phyloP scores from a whole-genome alignment of 2,888 invertebrate genomes.

The Cremastinae sp. region DNA sequence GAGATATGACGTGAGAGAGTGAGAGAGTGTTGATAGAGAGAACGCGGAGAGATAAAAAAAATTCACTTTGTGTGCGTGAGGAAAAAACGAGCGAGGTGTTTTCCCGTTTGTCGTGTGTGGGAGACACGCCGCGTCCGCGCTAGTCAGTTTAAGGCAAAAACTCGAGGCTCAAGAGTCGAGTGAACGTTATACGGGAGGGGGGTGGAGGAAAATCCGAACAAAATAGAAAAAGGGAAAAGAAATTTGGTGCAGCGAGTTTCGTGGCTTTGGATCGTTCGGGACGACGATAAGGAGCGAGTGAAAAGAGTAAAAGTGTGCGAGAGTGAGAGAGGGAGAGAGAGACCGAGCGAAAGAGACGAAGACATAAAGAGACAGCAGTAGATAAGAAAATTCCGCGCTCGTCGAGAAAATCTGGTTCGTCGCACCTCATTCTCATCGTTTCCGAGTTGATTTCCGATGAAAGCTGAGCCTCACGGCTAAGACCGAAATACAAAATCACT shows the following conservation, averaged over 20 bases:
- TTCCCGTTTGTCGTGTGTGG: conserved; percentile 4
- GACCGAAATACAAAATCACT: too few species aligned
- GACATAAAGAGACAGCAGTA: conserved; percentile 44
- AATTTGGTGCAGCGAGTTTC: neutral
- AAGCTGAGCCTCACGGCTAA: too few species aligned
- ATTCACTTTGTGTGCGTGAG: neutral
- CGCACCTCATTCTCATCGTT: too few species aligned
- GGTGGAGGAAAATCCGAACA: conserved; percentile 1
- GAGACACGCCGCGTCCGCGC: conserved; percentile 1
- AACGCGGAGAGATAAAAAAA: conserved; percentile 13
- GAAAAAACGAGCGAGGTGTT: neutral
- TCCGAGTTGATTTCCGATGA: too few species aligned
- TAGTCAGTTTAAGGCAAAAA: conserved; percentile 14
- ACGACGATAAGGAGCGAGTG: neutral
- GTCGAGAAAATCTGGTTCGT: neutral
- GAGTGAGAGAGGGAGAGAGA: conserved; percentile 26
- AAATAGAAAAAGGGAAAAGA: conserved; percentile 1
- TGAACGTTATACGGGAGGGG: neutral
- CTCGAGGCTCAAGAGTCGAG: conserved; percentile 5
- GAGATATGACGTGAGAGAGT: conserved; percentile 13
- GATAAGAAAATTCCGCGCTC: too few species aligned
- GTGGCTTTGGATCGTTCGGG: conserved; percentile 8
- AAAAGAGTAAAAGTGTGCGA: conserved; percentile 25
- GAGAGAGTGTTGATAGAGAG: conserved; percentile 4
- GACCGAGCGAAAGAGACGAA: too few species aligned